Percentiles rank a stretch among this genome's conserved stretches.
Evolutionary conservation across 2,113 vertebrate genomes (phyloP).

Genomic region (Eptesicus fuscus): DNA sequence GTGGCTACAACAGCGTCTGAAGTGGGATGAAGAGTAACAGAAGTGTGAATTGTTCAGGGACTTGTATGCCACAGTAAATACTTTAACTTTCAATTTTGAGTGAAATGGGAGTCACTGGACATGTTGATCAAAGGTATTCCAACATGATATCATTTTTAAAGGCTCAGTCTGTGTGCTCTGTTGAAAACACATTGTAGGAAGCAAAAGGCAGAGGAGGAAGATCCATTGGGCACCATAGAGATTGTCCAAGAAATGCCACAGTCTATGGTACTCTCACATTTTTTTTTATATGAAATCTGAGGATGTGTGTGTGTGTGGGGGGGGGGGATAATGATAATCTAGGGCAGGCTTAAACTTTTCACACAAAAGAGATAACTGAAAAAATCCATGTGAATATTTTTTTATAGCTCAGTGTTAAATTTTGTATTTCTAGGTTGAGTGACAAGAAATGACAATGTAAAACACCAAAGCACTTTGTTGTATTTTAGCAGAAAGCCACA

Average conservation of each 20-base stretch:
- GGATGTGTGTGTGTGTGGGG: background rate
- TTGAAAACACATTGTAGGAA: background rate
- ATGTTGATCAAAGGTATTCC: background rate
- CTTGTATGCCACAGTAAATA: background rate
- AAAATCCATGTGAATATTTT: background rate
- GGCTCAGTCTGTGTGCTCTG: background rate
- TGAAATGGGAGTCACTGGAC: background rate
- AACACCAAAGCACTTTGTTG: background rate
- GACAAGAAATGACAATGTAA: background rate
- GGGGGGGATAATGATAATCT: background rate
- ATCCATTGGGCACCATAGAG: rapidly evolving
- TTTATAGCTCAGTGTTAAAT: background rate
- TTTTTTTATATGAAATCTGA: background rate
- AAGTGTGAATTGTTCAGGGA: no score
- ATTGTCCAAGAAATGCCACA: no score
- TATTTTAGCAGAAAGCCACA: background rate
- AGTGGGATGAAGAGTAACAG: background rate
- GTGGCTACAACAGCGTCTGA: background rate
- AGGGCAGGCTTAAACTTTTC: background rate
- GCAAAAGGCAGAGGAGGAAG: background rate
- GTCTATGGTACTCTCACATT: background rate
- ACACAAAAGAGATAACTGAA: background rate
- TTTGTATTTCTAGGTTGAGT: background rate
- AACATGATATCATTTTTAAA: background rate
- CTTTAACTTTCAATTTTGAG: background rate